phyloP scores from a whole-genome alignment of 2,113 vertebrate species.

The Gymnogyps californianus region DNA sequence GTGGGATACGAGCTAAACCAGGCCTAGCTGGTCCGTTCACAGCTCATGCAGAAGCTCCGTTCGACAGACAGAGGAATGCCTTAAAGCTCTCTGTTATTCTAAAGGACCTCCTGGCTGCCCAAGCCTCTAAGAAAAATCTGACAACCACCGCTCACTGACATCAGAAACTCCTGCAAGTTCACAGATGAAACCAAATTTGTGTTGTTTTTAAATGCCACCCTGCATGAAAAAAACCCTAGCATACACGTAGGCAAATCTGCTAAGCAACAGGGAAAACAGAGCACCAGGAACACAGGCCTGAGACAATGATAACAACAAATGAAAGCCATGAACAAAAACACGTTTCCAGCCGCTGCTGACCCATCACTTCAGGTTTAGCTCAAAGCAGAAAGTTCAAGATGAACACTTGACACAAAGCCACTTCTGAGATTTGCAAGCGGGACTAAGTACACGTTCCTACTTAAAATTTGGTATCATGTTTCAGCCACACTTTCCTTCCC shows the following conservation, averaged over 20 bases:
- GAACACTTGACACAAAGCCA: constrained; percentile 18
- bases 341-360: not conserved
- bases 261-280: not conserved
- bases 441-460: not conserved
- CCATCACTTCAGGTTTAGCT: not conserved
- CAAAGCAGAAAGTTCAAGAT: not conserved
- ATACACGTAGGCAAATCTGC: not conserved
- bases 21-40: not conserved
- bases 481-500: not conserved
- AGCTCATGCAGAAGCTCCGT: not conserved
- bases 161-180: not conserved
- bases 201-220: not conserved
- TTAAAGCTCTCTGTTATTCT: not conserved
- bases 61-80: not conserved
- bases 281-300: not conserved
- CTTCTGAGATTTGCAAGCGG: not conserved
- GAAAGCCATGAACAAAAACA: constrained; percentile 45
- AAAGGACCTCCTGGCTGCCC: not conserved
- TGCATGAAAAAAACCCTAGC: not conserved
- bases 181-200: not conserved
- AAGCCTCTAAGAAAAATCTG: not conserved
- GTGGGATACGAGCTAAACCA: not conserved
- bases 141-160: not conserved
- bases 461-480: not conserved
- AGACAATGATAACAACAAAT: not conserved